Conservation (phyloP, 2,797 vertebrate genomes). For the Phataginus tetradactyla region DNA sequence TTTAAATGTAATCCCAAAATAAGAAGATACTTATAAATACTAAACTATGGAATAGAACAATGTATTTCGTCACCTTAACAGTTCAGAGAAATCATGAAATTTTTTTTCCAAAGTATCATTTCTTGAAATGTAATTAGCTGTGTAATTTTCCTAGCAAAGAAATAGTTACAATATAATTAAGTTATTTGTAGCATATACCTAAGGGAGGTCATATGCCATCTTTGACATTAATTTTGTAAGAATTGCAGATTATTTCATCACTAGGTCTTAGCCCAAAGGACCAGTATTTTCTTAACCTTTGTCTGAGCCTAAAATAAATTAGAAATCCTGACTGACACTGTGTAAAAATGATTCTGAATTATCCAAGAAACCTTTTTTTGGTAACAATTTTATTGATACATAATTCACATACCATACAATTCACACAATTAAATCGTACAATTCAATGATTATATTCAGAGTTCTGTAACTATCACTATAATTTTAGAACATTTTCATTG, state of each 20-base stretch:
- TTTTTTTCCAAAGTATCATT: constrained; percentile 43
- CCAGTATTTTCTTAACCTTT: constrained; percentile 62
- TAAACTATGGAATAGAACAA: background rate
- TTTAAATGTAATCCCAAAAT: constrained; percentile 49
- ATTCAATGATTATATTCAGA: constrained; percentile 7
- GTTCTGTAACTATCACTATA: background rate
- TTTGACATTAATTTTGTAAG: constrained; percentile 73
- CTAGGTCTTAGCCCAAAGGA: background rate
- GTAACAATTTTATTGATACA: constrained; percentile 5
- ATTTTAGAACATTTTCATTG: constrained; percentile 31
- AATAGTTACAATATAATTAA: constrained; percentile 63
- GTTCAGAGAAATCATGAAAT: constrained; percentile 54
- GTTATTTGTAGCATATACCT: constrained; percentile 42
- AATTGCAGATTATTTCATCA: constrained; percentile 77
- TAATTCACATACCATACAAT: background rate
- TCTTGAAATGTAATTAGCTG: constrained; percentile 66
- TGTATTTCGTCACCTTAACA: constrained; percentile 42
- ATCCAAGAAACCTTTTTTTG: background rate
- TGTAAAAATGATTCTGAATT: constrained; percentile 46
- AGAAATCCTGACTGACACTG: constrained; percentile 25
- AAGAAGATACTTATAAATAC: constrained; percentile 36
- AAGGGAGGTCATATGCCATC: constrained; percentile 50
- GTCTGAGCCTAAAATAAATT: constrained; percentile 54
- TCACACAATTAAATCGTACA: constrained; percentile 19
- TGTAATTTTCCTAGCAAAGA: constrained; percentile 60